phyloP scores from a whole-genome alignment of 2,797 vertebrate species.

The Semaprochilodus insignis region DNA sequence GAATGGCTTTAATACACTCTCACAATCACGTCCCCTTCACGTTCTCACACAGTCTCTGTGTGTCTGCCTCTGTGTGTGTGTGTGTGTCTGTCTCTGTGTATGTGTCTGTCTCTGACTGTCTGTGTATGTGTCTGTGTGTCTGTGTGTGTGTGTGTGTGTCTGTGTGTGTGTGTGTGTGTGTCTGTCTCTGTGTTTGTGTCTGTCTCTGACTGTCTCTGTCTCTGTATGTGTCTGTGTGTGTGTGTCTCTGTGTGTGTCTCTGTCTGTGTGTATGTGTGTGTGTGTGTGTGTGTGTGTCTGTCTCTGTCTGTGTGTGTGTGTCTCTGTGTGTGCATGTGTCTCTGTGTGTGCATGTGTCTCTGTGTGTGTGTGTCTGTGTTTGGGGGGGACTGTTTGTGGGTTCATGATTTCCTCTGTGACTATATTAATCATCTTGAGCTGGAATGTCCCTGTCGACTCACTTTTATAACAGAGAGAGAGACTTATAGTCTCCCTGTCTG shows the following conservation, averaged over 20 bases:
- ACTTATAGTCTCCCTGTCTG: background rate
- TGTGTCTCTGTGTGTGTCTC: no score
- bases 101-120: background rate
- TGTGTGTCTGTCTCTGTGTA: background rate
- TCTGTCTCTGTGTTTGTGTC: no score
- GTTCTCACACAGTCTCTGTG: background rate
- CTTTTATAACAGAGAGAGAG: background rate
- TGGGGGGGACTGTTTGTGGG: background rate
- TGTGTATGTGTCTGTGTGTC: no score
- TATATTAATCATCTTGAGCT: background rate
- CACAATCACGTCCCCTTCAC: background rate
- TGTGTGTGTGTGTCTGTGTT: background rate
- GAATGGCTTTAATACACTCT: background rate
- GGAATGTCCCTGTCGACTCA: background rate
- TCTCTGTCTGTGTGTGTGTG: slow-evolving; percentile 10
- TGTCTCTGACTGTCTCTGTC: no score
- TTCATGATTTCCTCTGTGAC: slow-evolving; percentile 19
- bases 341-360: no score
- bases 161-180: background rate
- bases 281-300: slow-evolving; percentile 30
- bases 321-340: no score
- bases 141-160: background rate
- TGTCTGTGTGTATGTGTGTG: slow-evolving; percentile 14
- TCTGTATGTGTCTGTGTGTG: no score
- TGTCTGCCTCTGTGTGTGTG: slow-evolving; percentile 30